Evolutionary conservation across 2,888 invertebrate species (phyloP).

Genomic region (Hemicrepidius hirtus): DNA sequence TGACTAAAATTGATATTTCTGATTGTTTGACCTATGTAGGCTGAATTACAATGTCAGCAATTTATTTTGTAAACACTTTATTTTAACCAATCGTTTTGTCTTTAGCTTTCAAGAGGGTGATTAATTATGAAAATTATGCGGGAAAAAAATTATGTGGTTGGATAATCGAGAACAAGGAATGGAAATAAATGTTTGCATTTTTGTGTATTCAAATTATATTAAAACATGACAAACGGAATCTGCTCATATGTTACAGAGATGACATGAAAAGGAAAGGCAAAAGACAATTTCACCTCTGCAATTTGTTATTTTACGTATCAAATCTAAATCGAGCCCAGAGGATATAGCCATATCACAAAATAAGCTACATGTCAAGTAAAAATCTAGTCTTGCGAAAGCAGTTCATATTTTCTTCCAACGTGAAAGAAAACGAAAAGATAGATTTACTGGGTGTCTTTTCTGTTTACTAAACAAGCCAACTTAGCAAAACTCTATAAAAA

Average conservation of each 20-base stretch:
- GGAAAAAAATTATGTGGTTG: no score
- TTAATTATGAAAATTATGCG: no score
- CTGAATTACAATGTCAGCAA: no score
- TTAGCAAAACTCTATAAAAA: not conserved
- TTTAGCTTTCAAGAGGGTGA: no score
- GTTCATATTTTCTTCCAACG: constrained; percentile 36
- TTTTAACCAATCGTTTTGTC: no score
- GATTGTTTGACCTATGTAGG: no score
- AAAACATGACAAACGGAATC: no score
- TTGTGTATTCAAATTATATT: no score
- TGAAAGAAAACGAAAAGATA: constrained; percentile 25
- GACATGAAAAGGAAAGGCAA: constrained; percentile 6
- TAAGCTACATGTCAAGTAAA: constrained; percentile 47
- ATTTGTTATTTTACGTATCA: constrained; percentile 50
- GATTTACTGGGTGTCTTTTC: constrained; percentile 16
- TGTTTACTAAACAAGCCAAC: constrained; percentile 11
- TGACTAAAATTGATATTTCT: no score
- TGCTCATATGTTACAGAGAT: not conserved
- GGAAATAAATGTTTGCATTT: no score
- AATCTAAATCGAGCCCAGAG: constrained; percentile 42
- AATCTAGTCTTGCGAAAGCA: constrained; percentile 41
- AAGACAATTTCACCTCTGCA: constrained; percentile 33
- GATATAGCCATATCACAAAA: constrained; percentile 45
- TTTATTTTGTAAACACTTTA: no score
- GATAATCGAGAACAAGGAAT: no score